Base-by-base conservation (phyloP, 2,888 invertebrate species). In the Hirtodrosophila duncani region DNA sequence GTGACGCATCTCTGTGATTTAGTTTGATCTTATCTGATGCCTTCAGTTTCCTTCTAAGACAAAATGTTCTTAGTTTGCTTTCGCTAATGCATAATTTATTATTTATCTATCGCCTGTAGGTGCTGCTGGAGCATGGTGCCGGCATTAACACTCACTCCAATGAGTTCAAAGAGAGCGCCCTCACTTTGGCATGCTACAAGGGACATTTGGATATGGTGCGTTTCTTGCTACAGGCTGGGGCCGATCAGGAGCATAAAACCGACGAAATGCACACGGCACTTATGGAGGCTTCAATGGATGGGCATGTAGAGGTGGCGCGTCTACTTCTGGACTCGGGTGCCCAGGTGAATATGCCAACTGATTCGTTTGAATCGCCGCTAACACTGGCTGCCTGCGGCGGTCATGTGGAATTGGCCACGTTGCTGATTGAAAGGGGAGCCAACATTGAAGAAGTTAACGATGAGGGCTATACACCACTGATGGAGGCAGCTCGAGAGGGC, bases 201-300 rank as follows among this genome's bases (percentile, higher is more conserved):
- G 97, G 96, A 41, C 98, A 98, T 88, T 89, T 98, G 78, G 96
- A 97, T 87, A 98, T 99, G 97, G 99, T 99, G 46, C 90, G 97
- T 74, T 98, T 97, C 88, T 90, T 99, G 62, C 88, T 99, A 67
- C 96, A 95, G 81, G 98, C 97, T 34, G 98, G 98, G 58, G 98
- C 98, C 10, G 98, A 98, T 88, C 91, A 97, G 87, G 98, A 98
- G 88, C 98, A 98, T 89, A 98, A 98, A 89, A 98, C 98, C 5
- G 98, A 99, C 86, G 99, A 99, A 89, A 98, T 99, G 98, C 99
- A 99, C 88, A 99, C 99, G 16, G 99, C 99, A 30, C 89, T 99
- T 30, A 99, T 99, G 98, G 99, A 99, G 88, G 99, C 99, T 41
- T 97, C 98, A 55, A 99, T 99, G 99, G 99, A 99, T 87, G 99